Conservation (phyloP, 2,888 invertebrate genomes). For the Tetropium fuscum region DNA sequence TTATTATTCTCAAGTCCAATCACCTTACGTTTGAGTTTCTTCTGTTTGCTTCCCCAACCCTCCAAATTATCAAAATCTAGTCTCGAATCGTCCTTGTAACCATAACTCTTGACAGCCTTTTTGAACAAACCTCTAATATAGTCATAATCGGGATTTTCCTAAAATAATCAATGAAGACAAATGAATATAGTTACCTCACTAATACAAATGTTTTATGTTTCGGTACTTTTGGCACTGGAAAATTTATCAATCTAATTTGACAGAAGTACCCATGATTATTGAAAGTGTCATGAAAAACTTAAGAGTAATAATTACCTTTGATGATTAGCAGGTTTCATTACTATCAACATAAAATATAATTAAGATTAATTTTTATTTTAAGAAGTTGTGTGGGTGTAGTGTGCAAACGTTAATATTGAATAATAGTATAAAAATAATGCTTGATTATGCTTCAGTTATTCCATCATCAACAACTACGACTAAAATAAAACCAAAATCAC, state of each 20-base stretch:
- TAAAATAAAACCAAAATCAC: no score
- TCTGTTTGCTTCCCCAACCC: conserved; percentile 65
- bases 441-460: no score
- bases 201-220: not conserved
- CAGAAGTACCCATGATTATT: conserved; percentile 14
- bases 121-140: conserved; percentile 77
- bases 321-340: conserved; percentile 10
- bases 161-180: conserved; percentile 65
- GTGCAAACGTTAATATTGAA: conserved; percentile 1
- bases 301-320: conserved; percentile 8
- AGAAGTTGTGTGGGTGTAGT: not conserved
- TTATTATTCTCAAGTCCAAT: conserved; percentile 13
- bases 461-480: no score
- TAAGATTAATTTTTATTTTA: not conserved
- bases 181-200: not conserved
- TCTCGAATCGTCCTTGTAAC: conserved; percentile 59
- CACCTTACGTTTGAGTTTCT: conserved; percentile 39
- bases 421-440: conserved; percentile 3
- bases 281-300: conserved; percentile 12
- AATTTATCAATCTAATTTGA: conserved; percentile 1
- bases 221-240: not conserved
- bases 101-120: conserved; percentile 73
- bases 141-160: conserved; percentile 81
- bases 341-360: conserved; percentile 15
- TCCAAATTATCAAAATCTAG: conserved; percentile 66